Conservation (phyloP, 2,888 invertebrate genomes). For the Drosophila greeni region DNA sequence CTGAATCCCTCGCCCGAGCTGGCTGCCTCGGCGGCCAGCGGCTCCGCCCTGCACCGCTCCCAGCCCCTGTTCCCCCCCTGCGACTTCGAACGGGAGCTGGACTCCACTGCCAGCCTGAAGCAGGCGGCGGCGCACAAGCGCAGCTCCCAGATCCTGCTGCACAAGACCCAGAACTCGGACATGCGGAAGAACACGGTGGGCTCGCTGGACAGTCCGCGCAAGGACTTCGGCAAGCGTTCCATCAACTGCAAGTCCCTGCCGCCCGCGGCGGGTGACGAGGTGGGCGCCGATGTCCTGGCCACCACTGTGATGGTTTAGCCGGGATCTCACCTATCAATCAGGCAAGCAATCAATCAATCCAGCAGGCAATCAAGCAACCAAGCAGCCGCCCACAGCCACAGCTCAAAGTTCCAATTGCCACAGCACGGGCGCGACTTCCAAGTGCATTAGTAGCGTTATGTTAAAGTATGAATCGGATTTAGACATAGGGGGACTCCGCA, state of each 20-base stretch:
- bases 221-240: constrained; percentile 88
- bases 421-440: constrained; percentile 65
- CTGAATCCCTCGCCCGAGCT: constrained; percentile 78
- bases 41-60: constrained; percentile 76
- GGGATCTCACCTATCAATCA: constrained; percentile 58
- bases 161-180: constrained; percentile 91
- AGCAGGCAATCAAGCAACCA: constrained; percentile 11
- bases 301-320: constrained; percentile 81
- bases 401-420: constrained; percentile 57
- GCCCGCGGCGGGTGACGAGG: constrained; percentile 69
- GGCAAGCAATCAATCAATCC: constrained; percentile 16
- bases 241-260: constrained; percentile 81
- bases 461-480: constrained; percentile 24
- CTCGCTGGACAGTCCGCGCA: constrained; percentile 80
- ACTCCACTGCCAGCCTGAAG: constrained; percentile 76
- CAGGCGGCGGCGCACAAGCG: constrained; percentile 79
- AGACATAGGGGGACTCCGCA: constrained; percentile 5
- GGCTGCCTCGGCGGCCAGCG: constrained; percentile 79
- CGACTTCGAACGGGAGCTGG: constrained; percentile 78
- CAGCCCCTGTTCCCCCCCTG: constrained; percentile 78
- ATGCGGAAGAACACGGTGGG: constrained; percentile 90
- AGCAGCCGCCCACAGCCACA: constrained; percentile 38
- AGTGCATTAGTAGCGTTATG: constrained; percentile 66
- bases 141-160: constrained; percentile 84
- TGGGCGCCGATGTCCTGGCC: constrained; percentile 79